These are phyloP conservation scores for Troides helena DNA, from an alignment of 2,888 invertebrate genomes.

Conservation along the genomic window DNA sequence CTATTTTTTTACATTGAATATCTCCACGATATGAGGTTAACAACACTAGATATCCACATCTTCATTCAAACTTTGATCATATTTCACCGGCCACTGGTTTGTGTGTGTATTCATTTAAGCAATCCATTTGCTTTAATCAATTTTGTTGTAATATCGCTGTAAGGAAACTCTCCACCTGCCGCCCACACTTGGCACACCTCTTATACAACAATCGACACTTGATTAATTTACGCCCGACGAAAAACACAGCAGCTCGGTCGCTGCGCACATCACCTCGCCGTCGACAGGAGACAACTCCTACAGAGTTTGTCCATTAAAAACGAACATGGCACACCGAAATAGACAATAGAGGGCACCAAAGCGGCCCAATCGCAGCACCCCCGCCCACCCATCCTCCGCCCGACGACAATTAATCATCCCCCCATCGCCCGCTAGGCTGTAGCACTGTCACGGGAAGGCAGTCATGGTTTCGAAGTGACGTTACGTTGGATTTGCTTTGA, in stretches of 20 bases:
- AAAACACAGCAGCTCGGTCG: conserved; percentile 2
- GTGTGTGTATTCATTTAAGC: too few species aligned
- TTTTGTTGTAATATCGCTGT: too few species aligned
- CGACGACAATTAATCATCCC: conserved; percentile 61
- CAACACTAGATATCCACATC: too few species aligned
- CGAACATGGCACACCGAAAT: conserved; percentile 28
- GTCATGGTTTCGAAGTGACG: conserved; percentile 20
- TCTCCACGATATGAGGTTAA: too few species aligned
- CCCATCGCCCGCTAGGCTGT: conserved; percentile 36
- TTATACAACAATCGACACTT: conserved; percentile 12
- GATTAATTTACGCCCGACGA: conserved; percentile 20
- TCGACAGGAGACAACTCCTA: conserved; percentile 22
- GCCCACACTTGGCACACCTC: too few species aligned
- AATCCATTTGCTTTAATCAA: too few species aligned
- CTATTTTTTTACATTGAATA: too few species aligned
- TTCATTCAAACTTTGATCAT: too few species aligned
- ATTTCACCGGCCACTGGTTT: too few species aligned
- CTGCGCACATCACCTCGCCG: neutral
- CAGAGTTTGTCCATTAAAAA: conserved; percentile 31
- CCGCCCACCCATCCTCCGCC: conserved; percentile 25
- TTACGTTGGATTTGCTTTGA: conserved; percentile 7
- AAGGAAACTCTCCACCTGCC: too few species aligned
- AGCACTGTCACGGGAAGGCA: conserved; percentile 41
- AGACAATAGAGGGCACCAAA: conserved; percentile 25
- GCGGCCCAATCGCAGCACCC: conserved; percentile 22